Evolutionary conservation across 1,140 invertebrate species (phyloP).

Genomic region (Eueides isabella): DNA sequence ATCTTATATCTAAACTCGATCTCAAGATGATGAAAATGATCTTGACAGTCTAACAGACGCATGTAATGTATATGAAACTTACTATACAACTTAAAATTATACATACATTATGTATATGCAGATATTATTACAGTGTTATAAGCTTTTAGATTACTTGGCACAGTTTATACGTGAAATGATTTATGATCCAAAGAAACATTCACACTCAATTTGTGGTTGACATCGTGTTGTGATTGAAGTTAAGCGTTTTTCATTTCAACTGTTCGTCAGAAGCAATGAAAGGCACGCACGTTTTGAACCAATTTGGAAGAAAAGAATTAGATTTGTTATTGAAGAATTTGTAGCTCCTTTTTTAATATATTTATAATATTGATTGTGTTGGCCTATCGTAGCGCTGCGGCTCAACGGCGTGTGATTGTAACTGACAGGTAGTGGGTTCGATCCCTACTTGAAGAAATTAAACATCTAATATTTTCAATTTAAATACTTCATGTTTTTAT

Average conservation of each 20-base stretch:
- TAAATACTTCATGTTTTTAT: too few species aligned
- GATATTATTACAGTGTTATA: background rate
- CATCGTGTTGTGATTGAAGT: slow-evolving; percentile 9
- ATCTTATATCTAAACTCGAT: too few species aligned
- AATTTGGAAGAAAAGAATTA: background rate
- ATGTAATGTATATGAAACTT: too few species aligned
- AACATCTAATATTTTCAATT: too few species aligned
- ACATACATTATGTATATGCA: background rate
- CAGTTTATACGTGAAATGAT: background rate
- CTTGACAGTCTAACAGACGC: too few species aligned
- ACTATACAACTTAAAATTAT: too few species aligned
- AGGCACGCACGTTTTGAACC: slow-evolving; percentile 7
- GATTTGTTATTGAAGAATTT: background rate
- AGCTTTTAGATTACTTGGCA: background rate
- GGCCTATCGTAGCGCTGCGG: too few species aligned
- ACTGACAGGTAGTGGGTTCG: too few species aligned
- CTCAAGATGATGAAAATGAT: too few species aligned
- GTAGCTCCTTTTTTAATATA: background rate
- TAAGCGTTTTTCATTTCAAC: background rate
- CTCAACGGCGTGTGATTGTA: too few species aligned
- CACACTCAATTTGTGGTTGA: slow-evolving; percentile 6
- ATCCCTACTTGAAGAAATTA: too few species aligned
- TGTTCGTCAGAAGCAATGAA: background rate
- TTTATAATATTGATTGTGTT: background rate
- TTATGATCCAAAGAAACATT: background rate